These are phyloP conservation scores for Trissolcus brochymenae DNA, from an alignment of 2,888 invertebrate species.

Conservation along the genomic window DNA sequence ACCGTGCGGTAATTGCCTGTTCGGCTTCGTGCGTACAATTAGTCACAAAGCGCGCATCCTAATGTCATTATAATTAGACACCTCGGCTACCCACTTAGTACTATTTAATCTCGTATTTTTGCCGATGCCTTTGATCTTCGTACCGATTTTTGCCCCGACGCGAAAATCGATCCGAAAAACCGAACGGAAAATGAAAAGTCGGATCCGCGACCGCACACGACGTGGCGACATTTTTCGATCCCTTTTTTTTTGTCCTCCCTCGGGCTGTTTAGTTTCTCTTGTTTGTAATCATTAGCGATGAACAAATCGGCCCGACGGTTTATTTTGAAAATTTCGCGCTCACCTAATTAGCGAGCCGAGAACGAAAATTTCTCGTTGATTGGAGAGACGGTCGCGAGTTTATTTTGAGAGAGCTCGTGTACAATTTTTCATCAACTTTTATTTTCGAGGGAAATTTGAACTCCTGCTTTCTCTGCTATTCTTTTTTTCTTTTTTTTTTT, in stretches of 20 bases:
- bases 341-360: conserved; percentile 37
- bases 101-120: conserved; percentile 41
- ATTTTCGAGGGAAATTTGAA: conserved; percentile 7
- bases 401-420: neutral
- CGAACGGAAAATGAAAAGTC: conserved; percentile 76
- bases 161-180: conserved; percentile 73
- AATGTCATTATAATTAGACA: conserved; percentile 55
- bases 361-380: conserved; percentile 43
- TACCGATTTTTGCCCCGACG: conserved; percentile 72
- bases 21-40: conserved; percentile 45
- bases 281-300: conserved; percentile 52
- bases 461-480: no score
- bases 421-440: conserved; percentile 3
- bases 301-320: conserved; percentile 51
- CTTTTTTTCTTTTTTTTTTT: neutral
- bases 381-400: conserved; percentile 36
- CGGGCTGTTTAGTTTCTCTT: conserved; percentile 32
- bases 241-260: conserved; percentile 40
- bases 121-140: conserved; percentile 35
- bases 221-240: conserved; percentile 53
- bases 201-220: conserved; percentile 60
- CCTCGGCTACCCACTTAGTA: conserved; percentile 22
- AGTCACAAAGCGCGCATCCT: conserved; percentile 51
- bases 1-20: conserved; percentile 54
- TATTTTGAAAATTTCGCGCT: conserved; percentile 47